Conservation (phyloP, 2,888 invertebrate species). For the Miltochrista miniata region DNA sequence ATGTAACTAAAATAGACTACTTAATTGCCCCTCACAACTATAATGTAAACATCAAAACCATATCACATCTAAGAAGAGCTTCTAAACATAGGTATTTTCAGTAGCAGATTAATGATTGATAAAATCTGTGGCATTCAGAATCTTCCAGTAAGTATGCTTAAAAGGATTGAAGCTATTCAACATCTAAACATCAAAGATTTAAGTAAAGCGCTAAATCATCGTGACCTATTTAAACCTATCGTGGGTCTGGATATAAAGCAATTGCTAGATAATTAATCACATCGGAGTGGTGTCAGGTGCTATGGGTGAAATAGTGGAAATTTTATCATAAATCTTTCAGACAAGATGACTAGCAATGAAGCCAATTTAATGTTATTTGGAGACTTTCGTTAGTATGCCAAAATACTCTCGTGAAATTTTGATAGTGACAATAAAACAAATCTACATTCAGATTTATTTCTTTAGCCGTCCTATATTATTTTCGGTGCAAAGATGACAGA, state of each 20-base stretch:
- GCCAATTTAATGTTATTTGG: not conserved
- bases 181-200: not conserved
- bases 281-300: not conserved
- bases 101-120: too few species aligned
- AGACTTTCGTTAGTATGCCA: not conserved
- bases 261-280: not conserved
- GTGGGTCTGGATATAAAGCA: not conserved
- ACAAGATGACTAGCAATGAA: not conserved
- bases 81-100: too few species aligned
- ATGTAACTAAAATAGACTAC: too few species aligned
- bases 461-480: too few species aligned
- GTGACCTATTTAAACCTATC: not conserved
- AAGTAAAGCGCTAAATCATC: not conserved
- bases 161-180: not conserved
- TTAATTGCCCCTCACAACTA: too few species aligned
- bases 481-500: too few species aligned
- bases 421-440: too few species aligned
- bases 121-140: not conserved
- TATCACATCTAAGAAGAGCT: too few species aligned
- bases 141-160: not conserved
- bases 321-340: not conserved
- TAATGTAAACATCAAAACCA: too few species aligned
- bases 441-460: too few species aligned
- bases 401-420: too few species aligned
- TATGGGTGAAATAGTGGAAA: not conserved